These are phyloP conservation scores for Grammomys dolichurus DNA, from an alignment of 2,113 vertebrate genomes.

Conservation along the genomic window DNA sequence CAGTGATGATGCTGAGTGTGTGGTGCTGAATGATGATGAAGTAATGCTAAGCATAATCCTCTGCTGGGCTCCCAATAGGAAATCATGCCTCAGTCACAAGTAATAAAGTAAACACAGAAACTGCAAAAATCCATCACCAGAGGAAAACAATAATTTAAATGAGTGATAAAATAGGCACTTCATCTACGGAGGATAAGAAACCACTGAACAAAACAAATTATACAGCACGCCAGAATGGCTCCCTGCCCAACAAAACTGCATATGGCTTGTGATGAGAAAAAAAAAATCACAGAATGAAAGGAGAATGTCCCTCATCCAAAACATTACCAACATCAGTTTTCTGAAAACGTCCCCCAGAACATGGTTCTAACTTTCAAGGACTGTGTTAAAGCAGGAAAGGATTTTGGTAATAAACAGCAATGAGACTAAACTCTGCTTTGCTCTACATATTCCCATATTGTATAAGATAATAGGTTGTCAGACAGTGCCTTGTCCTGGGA, in stretches of 20 bases:
- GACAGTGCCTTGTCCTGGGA: not conserved
- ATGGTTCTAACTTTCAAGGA: not conserved
- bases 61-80: conserved; percentile 69
- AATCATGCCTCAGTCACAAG: conserved; percentile 70
- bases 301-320: not conserved
- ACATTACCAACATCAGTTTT: not conserved
- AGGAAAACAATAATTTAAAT: conserved; percentile 85
- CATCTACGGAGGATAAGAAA: conserved; percentile 81
- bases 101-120: conserved; percentile 81
- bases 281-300: conserved; percentile 57
- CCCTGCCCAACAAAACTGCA: conserved; percentile 73
- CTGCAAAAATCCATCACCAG: conserved; percentile 80
- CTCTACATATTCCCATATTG: not conserved
- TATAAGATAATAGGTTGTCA: not conserved
- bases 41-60: conserved; percentile 59
- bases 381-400: not conserved
- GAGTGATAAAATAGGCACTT: conserved; percentile 82
- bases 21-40: conserved; percentile 65
- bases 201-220: conserved; percentile 80
- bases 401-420: not conserved
- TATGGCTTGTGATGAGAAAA: conserved; percentile 70
- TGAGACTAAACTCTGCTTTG: not conserved
- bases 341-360: not conserved
- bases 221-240: conserved; percentile 71
- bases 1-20: conserved; percentile 41